Conservation (phyloP, 2,113 vertebrate genomes). For the Pantherophis guttatus region DNA sequence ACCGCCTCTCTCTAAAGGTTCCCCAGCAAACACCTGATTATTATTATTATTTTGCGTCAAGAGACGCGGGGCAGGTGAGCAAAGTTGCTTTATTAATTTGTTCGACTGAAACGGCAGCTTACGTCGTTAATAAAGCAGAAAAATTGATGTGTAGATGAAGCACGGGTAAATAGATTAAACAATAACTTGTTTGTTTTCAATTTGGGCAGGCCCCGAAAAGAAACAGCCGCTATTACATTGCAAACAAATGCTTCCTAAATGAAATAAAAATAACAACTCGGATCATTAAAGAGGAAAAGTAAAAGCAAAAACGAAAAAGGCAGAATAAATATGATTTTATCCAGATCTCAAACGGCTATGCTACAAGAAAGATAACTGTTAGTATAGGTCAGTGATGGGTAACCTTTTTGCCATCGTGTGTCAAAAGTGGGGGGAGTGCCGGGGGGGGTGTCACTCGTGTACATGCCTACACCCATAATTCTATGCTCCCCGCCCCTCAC, state of each 20-base stretch:
- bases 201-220: not conserved
- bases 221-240: not conserved
- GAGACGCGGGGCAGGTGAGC: not conserved
- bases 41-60: not conserved
- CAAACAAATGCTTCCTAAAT: not conserved
- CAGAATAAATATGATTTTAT: not conserved
- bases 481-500: too few relatives aligned
- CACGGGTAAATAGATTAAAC: not conserved
- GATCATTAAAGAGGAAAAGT: not conserved
- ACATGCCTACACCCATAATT: too few relatives aligned
- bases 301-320: not conserved
- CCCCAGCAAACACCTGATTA: not conserved
- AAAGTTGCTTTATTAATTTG: not conserved
- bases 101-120: not conserved
- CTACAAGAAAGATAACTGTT: not conserved
- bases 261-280: not conserved
- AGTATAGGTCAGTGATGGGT: not conserved
- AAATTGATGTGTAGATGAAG: not conserved
- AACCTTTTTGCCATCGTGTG: too few relatives aligned
- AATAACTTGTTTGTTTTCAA: not conserved
- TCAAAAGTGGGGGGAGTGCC: too few relatives aligned
- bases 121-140: not conserved
- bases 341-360: not conserved
- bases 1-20: not conserved
- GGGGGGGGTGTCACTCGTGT: too few relatives aligned